Percentiles rank a stretch among this genome's conserved stretches.
Conservation (phyloP, 2,797 vertebrate species). For the Pterois miles region DNA sequence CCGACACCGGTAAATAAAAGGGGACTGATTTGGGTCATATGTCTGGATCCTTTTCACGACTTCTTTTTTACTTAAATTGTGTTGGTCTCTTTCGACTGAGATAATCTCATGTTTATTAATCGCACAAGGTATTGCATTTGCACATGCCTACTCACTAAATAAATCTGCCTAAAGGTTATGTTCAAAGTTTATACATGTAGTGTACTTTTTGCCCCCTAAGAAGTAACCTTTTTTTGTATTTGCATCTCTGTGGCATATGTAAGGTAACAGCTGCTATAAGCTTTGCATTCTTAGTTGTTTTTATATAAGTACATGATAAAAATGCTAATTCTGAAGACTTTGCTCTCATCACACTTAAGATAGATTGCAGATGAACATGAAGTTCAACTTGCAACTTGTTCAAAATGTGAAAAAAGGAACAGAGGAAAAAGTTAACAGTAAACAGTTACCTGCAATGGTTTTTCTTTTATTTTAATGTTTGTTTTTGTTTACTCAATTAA, state of each 20-base stretch:
- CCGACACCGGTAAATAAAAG: slow-evolving; percentile 87
- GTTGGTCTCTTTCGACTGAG: not conserved
- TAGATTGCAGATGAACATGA: not conserved
- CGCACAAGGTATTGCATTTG: not conserved
- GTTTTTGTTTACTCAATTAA: not conserved
- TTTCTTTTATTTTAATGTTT: not conserved
- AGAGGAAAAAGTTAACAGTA: too few relatives aligned
- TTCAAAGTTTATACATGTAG: not conserved
- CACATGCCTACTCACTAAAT: not conserved
- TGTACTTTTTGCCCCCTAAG: not conserved
- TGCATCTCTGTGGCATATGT: not conserved
- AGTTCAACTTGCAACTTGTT: slow-evolving; percentile 3
- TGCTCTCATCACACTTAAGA: not conserved
- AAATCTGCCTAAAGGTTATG: not conserved
- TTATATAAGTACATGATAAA: slow-evolving; percentile 4
- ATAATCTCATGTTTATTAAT: not conserved
- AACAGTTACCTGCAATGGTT: not conserved
- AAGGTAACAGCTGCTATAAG: not conserved
- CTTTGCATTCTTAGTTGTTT: not conserved
- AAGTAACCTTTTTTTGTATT: not conserved
- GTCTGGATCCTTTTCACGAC: slow-evolving; percentile 7
- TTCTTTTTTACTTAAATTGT: slow-evolving; percentile 1
- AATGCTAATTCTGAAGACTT: slow-evolving; percentile 13
- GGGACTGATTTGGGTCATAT: slow-evolving; percentile 42
- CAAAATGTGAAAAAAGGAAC: not conserved